Conservation (phyloP, 2,888 invertebrate genomes). For the Thelaira solivaga region DNA sequence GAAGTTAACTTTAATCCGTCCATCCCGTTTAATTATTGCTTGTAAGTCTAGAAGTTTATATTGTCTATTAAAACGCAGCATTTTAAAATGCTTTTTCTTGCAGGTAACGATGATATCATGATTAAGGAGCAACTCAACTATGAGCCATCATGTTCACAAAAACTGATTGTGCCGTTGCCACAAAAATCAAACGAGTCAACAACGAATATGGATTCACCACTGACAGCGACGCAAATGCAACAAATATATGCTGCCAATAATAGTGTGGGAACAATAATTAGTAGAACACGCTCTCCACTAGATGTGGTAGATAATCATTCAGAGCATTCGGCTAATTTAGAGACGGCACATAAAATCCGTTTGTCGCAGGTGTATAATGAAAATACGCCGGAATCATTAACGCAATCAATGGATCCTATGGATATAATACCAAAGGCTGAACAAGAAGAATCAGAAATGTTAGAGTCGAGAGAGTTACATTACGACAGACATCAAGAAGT, state of each 20-base stretch:
- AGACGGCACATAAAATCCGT: slow-evolving; percentile 56
- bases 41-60: slow-evolving; percentile 71
- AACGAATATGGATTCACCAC: slow-evolving; percentile 51
- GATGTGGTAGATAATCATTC: slow-evolving; percentile 59
- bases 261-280: slow-evolving; percentile 55
- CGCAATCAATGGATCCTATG: slow-evolving; percentile 73
- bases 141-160: slow-evolving; percentile 67
- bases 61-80: slow-evolving; percentile 72
- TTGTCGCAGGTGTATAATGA: slow-evolving; percentile 65
- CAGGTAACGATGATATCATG: slow-evolving; percentile 69
- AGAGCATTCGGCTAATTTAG: slow-evolving; percentile 51
- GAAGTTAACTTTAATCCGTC: slow-evolving; percentile 54
- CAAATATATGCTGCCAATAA: slow-evolving; percentile 62
- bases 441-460: slow-evolving; percentile 68
- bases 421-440: slow-evolving; percentile 73
- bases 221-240: slow-evolving; percentile 48
- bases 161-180: slow-evolving; percentile 65
- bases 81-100: slow-evolving; percentile 73
- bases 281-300: slow-evolving; percentile 65
- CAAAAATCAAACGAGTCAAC: slow-evolving; percentile 68
- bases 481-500: slow-evolving; percentile 64
- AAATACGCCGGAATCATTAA: slow-evolving; percentile 69
- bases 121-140: slow-evolving; percentile 66
- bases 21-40: slow-evolving; percentile 68
- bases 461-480: slow-evolving; percentile 47